Conservation (phyloP, 2,113 vertebrate genomes). For the Morphnarchus princeps region DNA sequence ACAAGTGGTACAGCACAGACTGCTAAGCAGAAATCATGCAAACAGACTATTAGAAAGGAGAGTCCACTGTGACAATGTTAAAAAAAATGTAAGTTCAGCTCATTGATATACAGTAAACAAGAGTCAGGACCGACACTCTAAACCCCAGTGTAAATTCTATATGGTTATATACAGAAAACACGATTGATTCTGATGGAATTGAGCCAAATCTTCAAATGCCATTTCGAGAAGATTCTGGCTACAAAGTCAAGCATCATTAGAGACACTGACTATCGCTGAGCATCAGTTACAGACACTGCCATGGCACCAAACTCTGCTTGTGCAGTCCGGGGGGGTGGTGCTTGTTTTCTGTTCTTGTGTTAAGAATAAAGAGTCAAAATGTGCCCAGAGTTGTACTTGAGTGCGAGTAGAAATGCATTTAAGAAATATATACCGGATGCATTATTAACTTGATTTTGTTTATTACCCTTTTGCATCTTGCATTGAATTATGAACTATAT, state of each 20-base stretch:
- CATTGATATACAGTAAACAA: neutral
- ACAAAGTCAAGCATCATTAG: neutral
- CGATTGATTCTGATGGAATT: neutral
- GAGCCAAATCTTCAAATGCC: neutral
- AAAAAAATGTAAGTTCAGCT: neutral
- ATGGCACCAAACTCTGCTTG: neutral
- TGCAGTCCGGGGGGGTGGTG: too few species aligned
- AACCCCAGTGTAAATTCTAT: neutral
- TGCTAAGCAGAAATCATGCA: neutral
- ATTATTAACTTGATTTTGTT: neutral
- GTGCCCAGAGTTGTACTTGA: neutral
- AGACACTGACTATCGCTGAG: neutral
- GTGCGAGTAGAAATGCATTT: neutral
- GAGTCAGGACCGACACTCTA: neutral
- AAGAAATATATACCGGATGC: neutral
- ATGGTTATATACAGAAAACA: neutral
- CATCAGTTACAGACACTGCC: neutral
- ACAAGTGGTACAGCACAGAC: neutral
- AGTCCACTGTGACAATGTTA: neutral
- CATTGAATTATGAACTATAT: neutral
- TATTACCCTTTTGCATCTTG: neutral
- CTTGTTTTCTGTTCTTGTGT: neutral
- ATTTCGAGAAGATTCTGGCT: rapidly evolving
- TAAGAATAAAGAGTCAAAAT: neutral
- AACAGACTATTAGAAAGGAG: neutral